Percentiles rank a stretch among this genome's conserved stretches.
Evolutionary conservation across 2,888 invertebrate genomes (phyloP).

Genomic region (Neoascia interrupta): DNA sequence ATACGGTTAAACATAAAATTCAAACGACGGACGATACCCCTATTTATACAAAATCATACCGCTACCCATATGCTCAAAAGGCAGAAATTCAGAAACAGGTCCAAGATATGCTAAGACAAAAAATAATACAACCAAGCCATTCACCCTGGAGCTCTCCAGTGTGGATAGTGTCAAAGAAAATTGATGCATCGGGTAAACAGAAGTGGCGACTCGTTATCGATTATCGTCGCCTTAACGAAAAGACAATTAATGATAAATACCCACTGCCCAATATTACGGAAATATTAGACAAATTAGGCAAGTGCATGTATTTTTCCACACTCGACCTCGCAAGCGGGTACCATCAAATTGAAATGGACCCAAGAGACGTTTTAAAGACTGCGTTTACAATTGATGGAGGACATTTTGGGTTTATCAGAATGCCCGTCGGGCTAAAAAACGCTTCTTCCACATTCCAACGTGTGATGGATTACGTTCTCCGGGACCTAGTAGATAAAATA

Average conservation of each 20-base stretch:
- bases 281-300: conserved; percentile 13
- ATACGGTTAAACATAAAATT: conserved; percentile 36
- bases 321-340: conserved; percentile 11
- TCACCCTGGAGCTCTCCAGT: conserved; percentile 23
- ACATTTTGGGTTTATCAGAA: conserved; percentile 12
- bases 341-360: conserved; percentile 20
- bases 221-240: neutral
- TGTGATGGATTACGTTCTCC: neutral
- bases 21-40: conserved; percentile 1
- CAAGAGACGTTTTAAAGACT: neutral
- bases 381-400: conserved; percentile 6
- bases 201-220: conserved; percentile 21
- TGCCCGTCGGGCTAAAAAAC: conserved; percentile 16
- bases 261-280: neutral
- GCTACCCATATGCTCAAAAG: conserved; percentile 21
- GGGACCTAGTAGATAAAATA: neutral
- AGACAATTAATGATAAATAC: neutral
- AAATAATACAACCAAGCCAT: conserved; percentile 25
- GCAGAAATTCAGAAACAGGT: conserved; percentile 27
- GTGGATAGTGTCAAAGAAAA: conserved; percentile 7
- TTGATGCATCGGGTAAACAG: conserved; percentile 9
- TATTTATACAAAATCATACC: conserved; percentile 10
- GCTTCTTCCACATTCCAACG: neutral
- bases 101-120: conserved; percentile 13
- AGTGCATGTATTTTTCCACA: neutral